A percentile compares a stretch with the other conserved stretches of the same genome.
Conservation (phyloP, 1,140 invertebrate species). For the Leptinotarsa undecemlineata region DNA sequence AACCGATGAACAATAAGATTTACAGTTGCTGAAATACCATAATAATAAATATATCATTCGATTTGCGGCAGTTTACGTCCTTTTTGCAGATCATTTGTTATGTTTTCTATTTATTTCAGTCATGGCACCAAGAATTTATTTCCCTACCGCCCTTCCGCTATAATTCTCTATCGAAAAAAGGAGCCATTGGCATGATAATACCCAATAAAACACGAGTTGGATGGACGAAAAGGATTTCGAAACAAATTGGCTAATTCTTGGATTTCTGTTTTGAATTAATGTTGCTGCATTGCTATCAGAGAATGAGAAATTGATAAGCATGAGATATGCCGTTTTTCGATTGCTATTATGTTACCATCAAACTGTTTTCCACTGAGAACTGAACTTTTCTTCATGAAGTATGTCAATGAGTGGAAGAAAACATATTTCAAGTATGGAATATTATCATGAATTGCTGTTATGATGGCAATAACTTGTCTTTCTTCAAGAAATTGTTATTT, state of each 20-base stretch:
- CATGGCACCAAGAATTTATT: constrained; percentile 32
- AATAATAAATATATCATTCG: constrained; percentile 51
- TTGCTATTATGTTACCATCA: not conserved
- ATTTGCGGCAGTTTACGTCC: constrained; percentile 44
- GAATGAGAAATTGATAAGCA: not conserved
- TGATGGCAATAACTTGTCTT: too few species aligned
- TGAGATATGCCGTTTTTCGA: not conserved
- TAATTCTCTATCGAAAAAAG: constrained; percentile 41
- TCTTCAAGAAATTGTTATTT: too few species aligned
- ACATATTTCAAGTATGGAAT: too few species aligned
- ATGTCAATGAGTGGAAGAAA: too few species aligned
- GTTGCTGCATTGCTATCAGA: constrained; percentile 31
- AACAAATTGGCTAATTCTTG: constrained; percentile 48
- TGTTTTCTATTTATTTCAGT: constrained; percentile 38
- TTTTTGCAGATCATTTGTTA: constrained; percentile 50
- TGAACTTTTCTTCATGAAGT: too few species aligned
- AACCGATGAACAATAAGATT: constrained; percentile 39
- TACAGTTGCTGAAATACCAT: constrained; percentile 36
- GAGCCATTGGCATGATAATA: constrained; percentile 43
- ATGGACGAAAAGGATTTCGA: constrained; percentile 43
- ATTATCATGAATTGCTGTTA: too few species aligned
- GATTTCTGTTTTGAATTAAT: constrained; percentile 40
- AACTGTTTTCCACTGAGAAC: too few species aligned
- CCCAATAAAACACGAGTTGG: constrained; percentile 41
- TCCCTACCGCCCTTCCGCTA: constrained; percentile 39